A percentile compares a stretch with the other conserved stretches of the same genome.
phyloP scores from a whole-genome alignment of 2,113 vertebrate genomes.

The Talpa occidentalis region DNA sequence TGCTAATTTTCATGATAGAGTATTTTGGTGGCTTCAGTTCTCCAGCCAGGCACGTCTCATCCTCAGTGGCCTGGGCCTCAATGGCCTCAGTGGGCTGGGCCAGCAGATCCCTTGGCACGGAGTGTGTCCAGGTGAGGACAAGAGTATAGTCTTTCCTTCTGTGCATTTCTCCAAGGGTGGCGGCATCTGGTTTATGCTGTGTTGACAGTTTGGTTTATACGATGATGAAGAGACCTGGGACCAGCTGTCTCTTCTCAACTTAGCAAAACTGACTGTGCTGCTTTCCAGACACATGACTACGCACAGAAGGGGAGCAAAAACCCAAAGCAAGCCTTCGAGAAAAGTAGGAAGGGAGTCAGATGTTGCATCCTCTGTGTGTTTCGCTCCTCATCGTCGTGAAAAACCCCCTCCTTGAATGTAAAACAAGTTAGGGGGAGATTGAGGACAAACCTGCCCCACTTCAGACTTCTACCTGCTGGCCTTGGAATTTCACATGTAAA shows the following conservation, averaged over 20 bases:
- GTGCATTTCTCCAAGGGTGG: not conserved
- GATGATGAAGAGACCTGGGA: not conserved
- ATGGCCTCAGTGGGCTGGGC: too few species aligned
- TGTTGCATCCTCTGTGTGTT: accelerated
- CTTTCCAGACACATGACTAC: not conserved
- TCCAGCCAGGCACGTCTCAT: not conserved
- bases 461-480: slow-evolving; percentile 55
- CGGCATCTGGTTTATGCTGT: not conserved
- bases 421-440: not conserved
- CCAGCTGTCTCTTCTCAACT: not conserved
- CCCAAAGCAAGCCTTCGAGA: not conserved
- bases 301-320: not conserved
- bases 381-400: not conserved
- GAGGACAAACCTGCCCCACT: not conserved
- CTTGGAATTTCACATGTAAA: slow-evolving; percentile 47
- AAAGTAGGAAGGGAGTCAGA: not conserved
- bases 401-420: not conserved
- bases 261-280: not conserved
- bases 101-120: not conserved
- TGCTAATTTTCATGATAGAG: not conserved
- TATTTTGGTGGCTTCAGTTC: not conserved
- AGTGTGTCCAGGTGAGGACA: not conserved
- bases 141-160: not conserved
- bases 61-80: too few species aligned
- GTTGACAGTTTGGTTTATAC: not conserved